phyloP scores from a whole-genome alignment of 2,113 vertebrate species.

The Elachura formosa region DNA sequence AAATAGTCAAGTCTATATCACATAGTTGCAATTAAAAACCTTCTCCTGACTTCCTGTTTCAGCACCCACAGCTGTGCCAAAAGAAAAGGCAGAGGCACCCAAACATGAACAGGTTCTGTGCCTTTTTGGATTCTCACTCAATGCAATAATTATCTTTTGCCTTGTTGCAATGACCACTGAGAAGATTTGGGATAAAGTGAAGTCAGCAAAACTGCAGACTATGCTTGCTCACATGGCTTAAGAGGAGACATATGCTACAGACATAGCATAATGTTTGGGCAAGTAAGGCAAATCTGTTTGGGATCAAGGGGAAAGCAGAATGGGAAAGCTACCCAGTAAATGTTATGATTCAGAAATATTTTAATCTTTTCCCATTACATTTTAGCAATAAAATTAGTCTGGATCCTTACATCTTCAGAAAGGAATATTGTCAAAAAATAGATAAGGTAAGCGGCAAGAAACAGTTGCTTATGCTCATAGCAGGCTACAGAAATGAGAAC shows the following conservation, averaged over 20 bases:
- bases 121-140: not conserved
- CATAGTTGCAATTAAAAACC: not conserved
- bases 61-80: not conserved
- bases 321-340: not conserved
- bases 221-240: not conserved
- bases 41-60: not conserved
- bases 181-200: not conserved
- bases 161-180: not conserved
- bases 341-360: not conserved
- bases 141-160: not conserved
- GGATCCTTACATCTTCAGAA: not conserved
- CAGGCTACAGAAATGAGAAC: not conserved
- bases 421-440: not conserved
- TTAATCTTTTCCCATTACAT: not conserved
- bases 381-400: not conserved
- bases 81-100: not conserved
- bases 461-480: not conserved
- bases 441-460: not conserved
- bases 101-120: not conserved
- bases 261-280: not conserved
- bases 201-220: not conserved
- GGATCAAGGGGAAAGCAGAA: not conserved
- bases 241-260: not conserved
- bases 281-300: not conserved
- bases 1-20: not conserved